Base-by-base conservation (phyloP, 2,113 vertebrate genomes). In the Aptenodytes patagonicus region DNA sequence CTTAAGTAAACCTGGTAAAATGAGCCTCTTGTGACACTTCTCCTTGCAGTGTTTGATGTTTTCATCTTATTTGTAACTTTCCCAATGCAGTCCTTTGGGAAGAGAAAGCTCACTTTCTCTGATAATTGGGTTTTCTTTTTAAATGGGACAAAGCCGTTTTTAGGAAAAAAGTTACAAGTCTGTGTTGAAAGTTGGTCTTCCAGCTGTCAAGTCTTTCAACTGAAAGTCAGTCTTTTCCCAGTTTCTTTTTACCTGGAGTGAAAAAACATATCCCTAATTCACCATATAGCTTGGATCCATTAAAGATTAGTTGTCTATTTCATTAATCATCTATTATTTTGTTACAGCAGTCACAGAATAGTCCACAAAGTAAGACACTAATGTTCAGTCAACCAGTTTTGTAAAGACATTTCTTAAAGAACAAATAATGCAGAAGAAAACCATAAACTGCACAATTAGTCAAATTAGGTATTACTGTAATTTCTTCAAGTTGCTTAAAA, bases 401-500 rank as follows among this genome's bases (percentile, higher is more conserved):
- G n/a, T 89, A 60, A 47, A 42, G 42, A 31, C 8, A 1, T 58
- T 77, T 78, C 89, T 88, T 66, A 68, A 82, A 90, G 68, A 88
- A 44, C 14, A 78, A 87, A 29, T 65, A 78, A 76, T 55, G 13
- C 31, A 47, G 22, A 84, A 64, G 36, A 83, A 93, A 90, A 68
- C 5, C 25, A 49, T 84, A 21, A 95, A 87, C 52, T 79, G 44
- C 54, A 57, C 64, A 60, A 64, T 76, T 44, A 85, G 14, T 88
- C 51, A 77, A 40, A 44, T 92, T 75, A 77, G 58, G 13, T 84
- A 49, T 60, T 90, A 38, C 29, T 73, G 25, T 80, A 66, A 78
- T 87, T 89, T 88, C 81, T 95, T 46, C 60, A 68, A 52, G 42
- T 54, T 84, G 44, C 57, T 49, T 91, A 89, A 87, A 92, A 95